Conservation (phyloP, 2,888 invertebrate species). For the Cephus runcator region DNA sequence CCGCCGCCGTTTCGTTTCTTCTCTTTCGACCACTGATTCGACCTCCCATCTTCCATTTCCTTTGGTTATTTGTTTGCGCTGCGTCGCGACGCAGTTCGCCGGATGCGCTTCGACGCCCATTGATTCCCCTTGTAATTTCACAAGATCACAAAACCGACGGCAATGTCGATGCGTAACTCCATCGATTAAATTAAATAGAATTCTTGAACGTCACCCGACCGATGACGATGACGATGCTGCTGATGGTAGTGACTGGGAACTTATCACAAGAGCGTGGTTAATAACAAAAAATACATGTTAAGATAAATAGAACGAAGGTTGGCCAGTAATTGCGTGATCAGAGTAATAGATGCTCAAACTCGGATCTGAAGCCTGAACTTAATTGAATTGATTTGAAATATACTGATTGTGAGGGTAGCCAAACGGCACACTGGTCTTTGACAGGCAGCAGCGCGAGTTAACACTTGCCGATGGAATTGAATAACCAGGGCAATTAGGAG, state of each 20-base stretch:
- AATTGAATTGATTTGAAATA: neutral
- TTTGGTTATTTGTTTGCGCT: neutral
- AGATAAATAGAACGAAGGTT: neutral
- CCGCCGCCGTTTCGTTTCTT: neutral
- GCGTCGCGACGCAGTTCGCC: neutral
- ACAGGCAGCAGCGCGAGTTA: no score
- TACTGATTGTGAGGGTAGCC: neutral
- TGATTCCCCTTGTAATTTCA: neutral
- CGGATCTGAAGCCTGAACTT: no score
- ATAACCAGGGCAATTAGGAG: neutral
- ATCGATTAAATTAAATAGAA: neutral
- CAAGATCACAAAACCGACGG: neutral
- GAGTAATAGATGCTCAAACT: neutral
- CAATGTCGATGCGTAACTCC: neutral
- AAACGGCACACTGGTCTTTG: no score
- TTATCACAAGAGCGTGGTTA: neutral
- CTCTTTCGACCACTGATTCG: neutral
- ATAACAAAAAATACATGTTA: neutral
- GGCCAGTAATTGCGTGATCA: neutral
- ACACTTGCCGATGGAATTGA: neutral
- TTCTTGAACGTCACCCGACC: neutral
- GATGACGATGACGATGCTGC: neutral
- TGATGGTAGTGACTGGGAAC: neutral
- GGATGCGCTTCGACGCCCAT: neutral
- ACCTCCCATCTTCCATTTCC: neutral